These are phyloP conservation scores for Mactra quadrangularis DNA, from an alignment of 1,140 invertebrate genomes.

Conservation along the genomic window DNA sequence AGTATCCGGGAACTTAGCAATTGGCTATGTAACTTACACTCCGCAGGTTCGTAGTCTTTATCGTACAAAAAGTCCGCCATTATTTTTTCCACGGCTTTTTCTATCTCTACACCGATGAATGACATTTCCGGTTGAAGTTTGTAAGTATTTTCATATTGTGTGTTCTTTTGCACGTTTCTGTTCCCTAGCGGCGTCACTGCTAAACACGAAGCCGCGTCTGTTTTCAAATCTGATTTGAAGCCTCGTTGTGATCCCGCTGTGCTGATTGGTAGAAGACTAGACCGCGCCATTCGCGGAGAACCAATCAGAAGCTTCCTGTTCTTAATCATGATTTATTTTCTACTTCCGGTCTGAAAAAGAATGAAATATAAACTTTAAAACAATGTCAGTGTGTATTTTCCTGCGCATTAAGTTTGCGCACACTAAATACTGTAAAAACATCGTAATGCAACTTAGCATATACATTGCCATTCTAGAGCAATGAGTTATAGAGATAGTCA, in stretches of 20 bases:
- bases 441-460: no score
- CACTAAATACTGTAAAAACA: no score
- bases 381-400: no score
- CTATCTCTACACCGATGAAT: slow-evolving; percentile 69
- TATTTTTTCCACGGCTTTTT: slow-evolving; percentile 71
- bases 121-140: slow-evolving; percentile 68
- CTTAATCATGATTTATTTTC: slow-evolving; percentile 32
- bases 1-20: slow-evolving; percentile 73
- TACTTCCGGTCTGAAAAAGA: no score
- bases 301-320: neutral
- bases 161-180: neutral
- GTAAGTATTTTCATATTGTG: slow-evolving; percentile 70
- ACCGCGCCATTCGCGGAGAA: slow-evolving; percentile 35
- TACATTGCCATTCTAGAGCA: no score
- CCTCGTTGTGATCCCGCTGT: neutral
- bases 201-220: slow-evolving; percentile 37
- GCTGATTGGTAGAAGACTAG: slow-evolving; percentile 35
- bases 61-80: slow-evolving; percentile 71
- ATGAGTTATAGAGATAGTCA: no score
- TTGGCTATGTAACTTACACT: slow-evolving; percentile 73
- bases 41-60: slow-evolving; percentile 70
- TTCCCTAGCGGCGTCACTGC: slow-evolving; percentile 37
- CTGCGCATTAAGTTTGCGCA: no score
- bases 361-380: no score
- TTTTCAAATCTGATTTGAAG: neutral